Base-by-base conservation (phyloP, 2,888 invertebrate species). In the Podotricha telesiphe region DNA sequence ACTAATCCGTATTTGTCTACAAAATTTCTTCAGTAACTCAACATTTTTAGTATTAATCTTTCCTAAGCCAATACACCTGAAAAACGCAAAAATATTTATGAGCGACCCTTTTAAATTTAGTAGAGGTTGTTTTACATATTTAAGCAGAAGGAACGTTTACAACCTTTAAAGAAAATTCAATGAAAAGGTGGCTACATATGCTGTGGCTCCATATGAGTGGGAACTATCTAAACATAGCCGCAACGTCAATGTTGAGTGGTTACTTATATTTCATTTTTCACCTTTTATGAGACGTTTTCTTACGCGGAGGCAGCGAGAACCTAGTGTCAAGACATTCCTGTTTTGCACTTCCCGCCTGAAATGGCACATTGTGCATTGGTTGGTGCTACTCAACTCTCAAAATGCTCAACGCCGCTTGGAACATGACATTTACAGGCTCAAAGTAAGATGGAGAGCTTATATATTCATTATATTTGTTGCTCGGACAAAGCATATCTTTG, bases 141-240 rank as follows among this genome's bases (percentile, higher is more conserved):
- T 34, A 65, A 65, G 65, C n/a, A 34, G 53, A 42, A 55, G 47
- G 22, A 48, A 61, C 61, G 55, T 62, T 65, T 65, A 65, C 65
- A 61, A 28, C 69, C 69, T 65, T 65, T 69, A 69, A 64, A 56
- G 48, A 48, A 69, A 65, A 37, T 65, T 15, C 55, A 37, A 34
- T 47, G 47, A 40, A 48, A 56, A 34, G 47, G 37, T 47, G n/a
- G n/a, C 56, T 56, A 20, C n/a, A 19, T 22, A 20, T 5, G 7
- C 5, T 40, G 53, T 7, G 13, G 28, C 40, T 6, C 6, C 11
- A 55, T 37, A 55, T 56, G 20, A 13, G 7, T 40, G 13, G 37
- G 37, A 11, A 37, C 19, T n/a, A 28, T 53, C 17, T 11, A 34
- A 55, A n/a, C 42, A 10, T 58, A 8, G n/a, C 19, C 22, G 17